phyloP scores from a whole-genome alignment of 2,113 vertebrate genomes.

The Paedocypris sp. region DNA sequence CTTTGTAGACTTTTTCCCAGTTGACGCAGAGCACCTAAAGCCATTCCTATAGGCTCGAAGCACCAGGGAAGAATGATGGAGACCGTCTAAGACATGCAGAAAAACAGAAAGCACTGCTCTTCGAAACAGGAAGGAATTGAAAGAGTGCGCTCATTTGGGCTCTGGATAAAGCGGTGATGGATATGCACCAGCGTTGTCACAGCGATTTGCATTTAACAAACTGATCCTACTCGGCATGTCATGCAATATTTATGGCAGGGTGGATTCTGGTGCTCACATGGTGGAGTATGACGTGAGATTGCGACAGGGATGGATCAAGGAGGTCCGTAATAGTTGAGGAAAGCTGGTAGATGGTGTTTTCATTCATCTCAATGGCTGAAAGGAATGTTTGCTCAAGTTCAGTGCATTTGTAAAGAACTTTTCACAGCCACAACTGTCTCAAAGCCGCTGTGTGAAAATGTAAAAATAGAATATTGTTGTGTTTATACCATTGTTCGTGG shows the following conservation, averaged over 20 bases:
- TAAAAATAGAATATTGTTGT: no score
- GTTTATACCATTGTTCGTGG: no score
- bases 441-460: no score
- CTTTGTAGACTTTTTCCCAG: constrained; percentile 6
- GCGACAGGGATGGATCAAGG: not conserved
- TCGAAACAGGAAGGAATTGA: constrained; percentile 45
- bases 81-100: constrained; percentile 22
- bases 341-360: not conserved
- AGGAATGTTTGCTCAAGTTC: not conserved
- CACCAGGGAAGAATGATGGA: constrained; percentile 6
- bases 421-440: no score
- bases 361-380: not conserved
- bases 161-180: constrained; percentile 61
- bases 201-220: constrained; percentile 64
- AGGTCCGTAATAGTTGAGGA: not conserved
- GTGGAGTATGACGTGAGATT: constrained; percentile 50
- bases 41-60: no score
- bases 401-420: no score
- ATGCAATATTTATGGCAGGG: constrained; percentile 54
- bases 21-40: no score
- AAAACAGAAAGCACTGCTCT: constrained; percentile 47
- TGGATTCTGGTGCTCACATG: constrained; percentile 42
- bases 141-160: constrained; percentile 53
- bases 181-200: constrained; percentile 51
- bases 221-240: constrained; percentile 57